Evolutionary conservation across 2,113 vertebrate species (phyloP).

Genomic region (Elaphurus davidianus): DNA sequence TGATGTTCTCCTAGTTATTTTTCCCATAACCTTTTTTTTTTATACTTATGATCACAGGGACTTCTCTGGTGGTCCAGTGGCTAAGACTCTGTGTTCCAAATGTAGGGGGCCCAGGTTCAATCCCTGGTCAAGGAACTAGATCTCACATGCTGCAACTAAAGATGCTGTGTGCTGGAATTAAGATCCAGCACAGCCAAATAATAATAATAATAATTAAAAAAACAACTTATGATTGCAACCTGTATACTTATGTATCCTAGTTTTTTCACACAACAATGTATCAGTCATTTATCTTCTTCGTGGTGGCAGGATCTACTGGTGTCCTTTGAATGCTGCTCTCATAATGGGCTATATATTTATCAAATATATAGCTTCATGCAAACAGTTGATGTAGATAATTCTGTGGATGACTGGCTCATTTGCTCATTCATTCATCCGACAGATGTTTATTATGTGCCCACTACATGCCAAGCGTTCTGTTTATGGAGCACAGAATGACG

Average conservation of each 20-base stretch:
- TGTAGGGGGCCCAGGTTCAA: neutral
- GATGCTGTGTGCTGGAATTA: neutral
- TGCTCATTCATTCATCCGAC: neutral
- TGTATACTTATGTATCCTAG: neutral
- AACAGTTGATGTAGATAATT: neutral
- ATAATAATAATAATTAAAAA: neutral
- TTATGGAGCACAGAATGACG: neutral
- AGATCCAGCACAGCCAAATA: neutral
- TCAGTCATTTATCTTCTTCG: neutral
- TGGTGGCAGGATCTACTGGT: neutral
- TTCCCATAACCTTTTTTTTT: neutral
- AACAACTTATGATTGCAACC: neutral
- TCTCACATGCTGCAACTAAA: neutral
- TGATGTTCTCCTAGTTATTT: neutral
- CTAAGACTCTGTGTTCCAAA: neutral
- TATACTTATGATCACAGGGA: neutral
- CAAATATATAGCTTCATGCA: neutral
- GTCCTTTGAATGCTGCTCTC: neutral
- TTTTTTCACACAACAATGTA: neutral
- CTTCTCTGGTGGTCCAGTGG: neutral
- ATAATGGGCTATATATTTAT: neutral
- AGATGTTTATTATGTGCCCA: neutral
- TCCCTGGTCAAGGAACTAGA: neutral
- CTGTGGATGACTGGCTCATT: neutral
- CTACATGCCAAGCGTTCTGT: neutral